A percentile compares a stretch with the other conserved stretches of the same genome.
Conservation (phyloP, 2,888 invertebrate genomes). For the Pherbina coryleti region DNA sequence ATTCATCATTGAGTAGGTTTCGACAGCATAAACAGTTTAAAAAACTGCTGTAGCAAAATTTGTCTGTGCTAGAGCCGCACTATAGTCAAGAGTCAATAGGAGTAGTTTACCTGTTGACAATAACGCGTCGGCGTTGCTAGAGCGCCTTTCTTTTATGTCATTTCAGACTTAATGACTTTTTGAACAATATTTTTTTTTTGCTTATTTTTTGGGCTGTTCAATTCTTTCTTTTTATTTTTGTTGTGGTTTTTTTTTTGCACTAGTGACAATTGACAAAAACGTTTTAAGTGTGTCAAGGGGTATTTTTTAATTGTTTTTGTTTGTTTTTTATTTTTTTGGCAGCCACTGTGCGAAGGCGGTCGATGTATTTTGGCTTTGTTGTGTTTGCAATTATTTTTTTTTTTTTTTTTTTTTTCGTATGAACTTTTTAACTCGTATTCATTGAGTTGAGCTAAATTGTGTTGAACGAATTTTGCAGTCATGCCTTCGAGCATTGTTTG, state of each 20-base stretch:
- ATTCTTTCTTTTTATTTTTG: background rate
- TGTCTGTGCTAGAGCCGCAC: no score
- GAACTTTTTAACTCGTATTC: conserved; percentile 6
- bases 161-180: conserved; percentile 52
- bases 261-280: conserved; percentile 32
- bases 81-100: no score
- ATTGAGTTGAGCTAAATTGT: conserved; percentile 15
- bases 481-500: conserved; percentile 9
- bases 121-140: background rate
- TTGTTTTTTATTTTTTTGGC: background rate
- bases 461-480: conserved; percentile 8
- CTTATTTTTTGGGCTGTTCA: background rate
- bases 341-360: background rate
- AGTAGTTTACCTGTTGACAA: background rate
- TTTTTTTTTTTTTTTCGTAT: background rate
- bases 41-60: background rate
- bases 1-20: background rate
- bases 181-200: background rate
- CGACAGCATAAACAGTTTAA: background rate
- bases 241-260: background rate
- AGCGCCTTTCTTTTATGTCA: conserved; percentile 1
- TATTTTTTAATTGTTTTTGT: conserved; percentile 55
- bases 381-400: conserved; percentile 53
- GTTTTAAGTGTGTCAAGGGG: conserved; percentile 60
- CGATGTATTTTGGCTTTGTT: conserved; percentile 1